Evolutionary conservation across 2,113 vertebrate species (phyloP).

Genomic region (Mormyrus iriodes): DNA sequence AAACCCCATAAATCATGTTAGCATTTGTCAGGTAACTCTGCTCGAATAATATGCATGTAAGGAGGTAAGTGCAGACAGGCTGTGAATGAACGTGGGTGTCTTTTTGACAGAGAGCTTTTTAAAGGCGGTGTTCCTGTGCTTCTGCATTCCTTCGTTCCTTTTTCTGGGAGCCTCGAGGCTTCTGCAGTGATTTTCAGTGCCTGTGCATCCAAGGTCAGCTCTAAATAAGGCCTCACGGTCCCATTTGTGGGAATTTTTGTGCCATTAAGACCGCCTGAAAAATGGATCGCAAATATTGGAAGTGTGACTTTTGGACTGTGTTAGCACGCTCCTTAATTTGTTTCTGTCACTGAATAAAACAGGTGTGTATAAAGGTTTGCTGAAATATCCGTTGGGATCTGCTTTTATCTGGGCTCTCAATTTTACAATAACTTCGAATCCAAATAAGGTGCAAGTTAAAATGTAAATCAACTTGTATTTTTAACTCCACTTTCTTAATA

Average conservation of each 20-base stretch:
- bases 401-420: background rate
- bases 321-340: background rate
- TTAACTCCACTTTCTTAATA: background rate
- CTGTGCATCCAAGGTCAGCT: background rate
- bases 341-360: conserved; percentile 5
- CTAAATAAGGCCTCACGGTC: background rate
- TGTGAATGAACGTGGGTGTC: background rate
- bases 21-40: background rate
- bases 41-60: background rate
- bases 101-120: background rate
- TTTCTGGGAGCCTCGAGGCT: background rate
- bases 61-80: background rate
- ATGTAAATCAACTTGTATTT: background rate
- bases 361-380: background rate
- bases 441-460: background rate
- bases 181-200: background rate
- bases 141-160: background rate
- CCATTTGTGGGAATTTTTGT: background rate
- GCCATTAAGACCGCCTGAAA: background rate
- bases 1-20: background rate
- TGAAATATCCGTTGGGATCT: background rate
- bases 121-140: background rate
- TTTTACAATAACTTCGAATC: background rate
- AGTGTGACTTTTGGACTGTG: background rate
- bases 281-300: background rate